phyloP scores from a whole-genome alignment of 2,888 invertebrate genomes.

The Euzetes globulus region DNA sequence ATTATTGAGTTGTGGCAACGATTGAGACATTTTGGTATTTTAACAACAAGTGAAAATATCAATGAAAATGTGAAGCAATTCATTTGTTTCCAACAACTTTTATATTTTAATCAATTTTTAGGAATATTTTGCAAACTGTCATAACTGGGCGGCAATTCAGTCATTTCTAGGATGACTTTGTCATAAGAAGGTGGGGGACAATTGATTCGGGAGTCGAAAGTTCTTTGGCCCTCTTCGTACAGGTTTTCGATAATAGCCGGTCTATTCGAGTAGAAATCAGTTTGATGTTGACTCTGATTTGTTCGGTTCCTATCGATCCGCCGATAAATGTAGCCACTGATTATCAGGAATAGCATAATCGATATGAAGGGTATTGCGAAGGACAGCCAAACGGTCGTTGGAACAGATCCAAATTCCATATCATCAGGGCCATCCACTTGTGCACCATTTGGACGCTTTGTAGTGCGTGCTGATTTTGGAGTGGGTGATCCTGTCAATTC shows the following conservation, averaged over 20 bases:
- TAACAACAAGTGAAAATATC: no score
- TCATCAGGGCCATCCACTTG: background rate
- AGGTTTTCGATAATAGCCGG: background rate
- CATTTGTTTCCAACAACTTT: no score
- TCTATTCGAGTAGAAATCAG: background rate
- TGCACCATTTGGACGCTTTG: background rate
- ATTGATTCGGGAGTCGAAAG: background rate
- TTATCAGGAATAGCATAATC: background rate
- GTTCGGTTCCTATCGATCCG: background rate
- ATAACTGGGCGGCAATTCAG: constrained; percentile 18
- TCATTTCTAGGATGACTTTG: background rate
- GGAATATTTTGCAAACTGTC: background rate
- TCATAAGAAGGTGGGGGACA: constrained; percentile 16
- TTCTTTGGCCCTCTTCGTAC: background rate
- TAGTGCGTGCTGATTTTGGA: background rate
- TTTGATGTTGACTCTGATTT: background rate
- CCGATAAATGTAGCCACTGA: background rate
- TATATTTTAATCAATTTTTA: no score
- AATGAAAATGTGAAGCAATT: no score
- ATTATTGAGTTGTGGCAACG: no score
- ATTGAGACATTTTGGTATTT: no score
- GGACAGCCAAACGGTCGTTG: constrained; percentile 10
- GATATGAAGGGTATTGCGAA: constrained; percentile 7
- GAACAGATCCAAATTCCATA: constrained; percentile 12
- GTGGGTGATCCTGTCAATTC: no score